Base-by-base conservation (phyloP, 1,140 invertebrate species). In the Drosophila tsacasi region DNA sequence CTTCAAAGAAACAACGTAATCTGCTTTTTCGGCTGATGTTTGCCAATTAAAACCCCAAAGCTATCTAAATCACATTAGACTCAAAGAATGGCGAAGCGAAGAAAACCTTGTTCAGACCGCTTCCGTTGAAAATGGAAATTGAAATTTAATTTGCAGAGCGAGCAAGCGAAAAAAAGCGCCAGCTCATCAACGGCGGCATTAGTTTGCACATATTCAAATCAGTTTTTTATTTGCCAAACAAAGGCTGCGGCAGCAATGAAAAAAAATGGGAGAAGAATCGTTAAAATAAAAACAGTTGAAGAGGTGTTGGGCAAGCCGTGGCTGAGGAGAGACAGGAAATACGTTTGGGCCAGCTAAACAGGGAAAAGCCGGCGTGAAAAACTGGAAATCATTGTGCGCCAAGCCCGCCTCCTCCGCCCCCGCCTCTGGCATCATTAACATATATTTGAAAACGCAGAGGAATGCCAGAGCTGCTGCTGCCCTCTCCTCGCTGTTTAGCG, bases 161-260 rank as follows among this genome's bases (percentile, higher is more conserved):
- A 59, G 62, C 54, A 23, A 39, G 35, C 57, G 25, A 76, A 65
- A 54, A 75, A 64, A 67, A 52, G 21, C 81, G 65, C 66, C 65
- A 67, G 64, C 62, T 79, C 79, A 86, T 83, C 79, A 79, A 82
- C 80, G 58, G 49, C 59, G 62, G 73, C 84, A 87, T 87, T 87
- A 87, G 76, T 89, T 89, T 74, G 84, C 84, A 87, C 68, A 89
- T 87, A 87, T 89, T 89, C 77, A 89, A 90, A 90, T 89, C 76
- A 87, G 69, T 64, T 79, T 79, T 79, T 79, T 59, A 67, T 62
- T 52, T 66, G 66, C 58, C 52, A 50, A 78, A 59, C 58, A 44
- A 52, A 58, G 52, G 55, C 40, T 40, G 52, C 23, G 35, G 15
- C 7, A n/a, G 57, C 19, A 13, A 12, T 17, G 19, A n/a, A 39